Conservation (phyloP, 2,797 vertebrate genomes). For the Leptodactylus fallax region DNA sequence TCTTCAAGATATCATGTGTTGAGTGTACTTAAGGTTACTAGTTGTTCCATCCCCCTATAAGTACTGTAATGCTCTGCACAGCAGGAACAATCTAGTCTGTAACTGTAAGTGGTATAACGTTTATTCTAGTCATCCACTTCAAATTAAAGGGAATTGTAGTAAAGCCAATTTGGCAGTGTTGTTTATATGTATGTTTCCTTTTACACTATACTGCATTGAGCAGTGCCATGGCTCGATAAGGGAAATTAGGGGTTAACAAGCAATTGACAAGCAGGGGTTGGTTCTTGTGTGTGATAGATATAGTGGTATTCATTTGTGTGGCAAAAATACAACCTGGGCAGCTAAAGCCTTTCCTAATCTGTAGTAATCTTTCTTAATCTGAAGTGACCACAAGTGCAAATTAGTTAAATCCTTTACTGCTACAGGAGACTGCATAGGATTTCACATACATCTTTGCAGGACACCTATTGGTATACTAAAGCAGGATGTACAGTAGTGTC, state of each 20-base stretch:
- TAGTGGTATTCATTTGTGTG: background rate
- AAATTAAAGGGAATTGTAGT: background rate
- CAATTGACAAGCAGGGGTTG: background rate
- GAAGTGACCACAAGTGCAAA: conserved; percentile 13
- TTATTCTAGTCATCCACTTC: too few species aligned
- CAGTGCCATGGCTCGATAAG: background rate
- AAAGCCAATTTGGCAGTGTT: background rate
- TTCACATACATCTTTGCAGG: background rate
- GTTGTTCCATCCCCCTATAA: too few species aligned
- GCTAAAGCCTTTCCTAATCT: conserved; percentile 11
- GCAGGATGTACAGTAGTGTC: background rate
- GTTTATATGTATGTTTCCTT: background rate
- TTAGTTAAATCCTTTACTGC: background rate
- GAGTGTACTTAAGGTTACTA: too few species aligned
- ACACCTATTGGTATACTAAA: background rate
- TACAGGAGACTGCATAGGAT: background rate
- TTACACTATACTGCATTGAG: background rate
- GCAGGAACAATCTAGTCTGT: too few species aligned
- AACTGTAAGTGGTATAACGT: too few species aligned
- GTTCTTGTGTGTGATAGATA: background rate
- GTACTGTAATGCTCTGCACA: too few species aligned
- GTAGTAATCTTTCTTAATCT: conserved; percentile 11
- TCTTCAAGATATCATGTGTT: too few species aligned
- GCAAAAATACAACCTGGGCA: background rate
- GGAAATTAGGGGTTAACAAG: background rate